Evolutionary conservation across 2,113 vertebrate genomes (phyloP).

Genomic region (Sminthopsis crassicaudata): DNA sequence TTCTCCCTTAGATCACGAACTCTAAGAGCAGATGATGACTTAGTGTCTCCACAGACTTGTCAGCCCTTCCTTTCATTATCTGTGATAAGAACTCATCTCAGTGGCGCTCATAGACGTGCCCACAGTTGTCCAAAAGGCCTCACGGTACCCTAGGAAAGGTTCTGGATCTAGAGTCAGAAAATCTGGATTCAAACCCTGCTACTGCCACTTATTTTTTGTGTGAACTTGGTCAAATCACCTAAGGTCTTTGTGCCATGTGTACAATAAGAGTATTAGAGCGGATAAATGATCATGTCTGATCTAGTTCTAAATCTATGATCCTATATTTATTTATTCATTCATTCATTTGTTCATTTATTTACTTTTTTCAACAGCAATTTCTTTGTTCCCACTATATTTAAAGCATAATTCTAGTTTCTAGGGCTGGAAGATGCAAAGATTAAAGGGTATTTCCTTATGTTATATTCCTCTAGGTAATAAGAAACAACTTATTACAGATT

Average conservation of each 20-base stretch:
- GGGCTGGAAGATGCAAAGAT: neutral
- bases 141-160: neutral
- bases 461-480: neutral
- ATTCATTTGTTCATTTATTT: neutral
- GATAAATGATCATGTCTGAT: neutral
- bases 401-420: neutral
- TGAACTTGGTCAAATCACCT: neutral
- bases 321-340: neutral
- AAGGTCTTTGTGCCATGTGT: neutral
- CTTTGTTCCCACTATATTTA: neutral
- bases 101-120: neutral
- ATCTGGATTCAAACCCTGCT: neutral
- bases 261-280: neutral
- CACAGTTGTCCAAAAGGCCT: neutral
- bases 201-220: neutral
- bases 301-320: neutral
- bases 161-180: neutral
- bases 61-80: neutral
- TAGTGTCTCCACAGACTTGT: neutral
- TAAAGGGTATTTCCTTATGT: neutral
- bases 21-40: neutral
- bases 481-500: no score
- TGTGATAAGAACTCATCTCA: neutral
- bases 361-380: neutral
- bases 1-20: neutral